Evolutionary conservation across 2,113 vertebrate species (phyloP).

Genomic region (Centropristis striata): DNA sequence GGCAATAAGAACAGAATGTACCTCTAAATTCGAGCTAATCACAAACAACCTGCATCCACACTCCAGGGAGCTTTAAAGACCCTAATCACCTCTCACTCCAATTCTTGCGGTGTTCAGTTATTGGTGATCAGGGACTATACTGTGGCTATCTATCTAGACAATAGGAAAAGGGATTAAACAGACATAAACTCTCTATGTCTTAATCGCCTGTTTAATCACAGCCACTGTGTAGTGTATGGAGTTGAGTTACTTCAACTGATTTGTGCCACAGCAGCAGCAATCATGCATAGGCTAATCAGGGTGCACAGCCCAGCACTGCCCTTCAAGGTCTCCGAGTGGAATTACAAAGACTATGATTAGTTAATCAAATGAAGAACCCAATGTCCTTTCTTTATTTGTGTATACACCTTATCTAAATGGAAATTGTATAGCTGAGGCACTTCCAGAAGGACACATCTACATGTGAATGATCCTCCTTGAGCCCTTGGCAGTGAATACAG

Average conservation of each 20-base stretch:
- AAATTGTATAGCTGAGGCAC: constrained; percentile 80
- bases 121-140: constrained; percentile 72
- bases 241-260: constrained; percentile 82
- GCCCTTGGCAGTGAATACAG: constrained; percentile 62
- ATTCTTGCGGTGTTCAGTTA: constrained; percentile 69
- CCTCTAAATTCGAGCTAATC: constrained; percentile 77
- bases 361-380: constrained; percentile 86
- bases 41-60: constrained; percentile 71
- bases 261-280: constrained; percentile 74
- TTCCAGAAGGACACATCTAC: constrained; percentile 82
- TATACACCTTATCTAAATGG: constrained; percentile 83
- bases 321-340: constrained; percentile 80
- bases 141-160: constrained; percentile 66
- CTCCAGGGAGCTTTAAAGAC: constrained; percentile 78
- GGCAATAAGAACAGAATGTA: constrained; percentile 70
- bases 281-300: constrained; percentile 82
- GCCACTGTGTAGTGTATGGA: constrained; percentile 69
- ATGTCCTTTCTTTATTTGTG: constrained; percentile 81
- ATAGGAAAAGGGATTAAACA: constrained; percentile 73
- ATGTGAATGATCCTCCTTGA: constrained; percentile 82
- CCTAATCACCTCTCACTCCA: constrained; percentile 78
- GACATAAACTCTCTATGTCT: constrained; percentile 72
- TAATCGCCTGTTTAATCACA: constrained; percentile 82
- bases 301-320: constrained; percentile 66
- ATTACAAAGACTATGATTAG: constrained; percentile 88